A percentile compares a stretch with the other conserved stretches of the same genome.
These are phyloP conservation scores for Pseudomugil tenellus DNA, from an alignment of 2,797 vertebrate species.

Conservation along the genomic window DNA sequence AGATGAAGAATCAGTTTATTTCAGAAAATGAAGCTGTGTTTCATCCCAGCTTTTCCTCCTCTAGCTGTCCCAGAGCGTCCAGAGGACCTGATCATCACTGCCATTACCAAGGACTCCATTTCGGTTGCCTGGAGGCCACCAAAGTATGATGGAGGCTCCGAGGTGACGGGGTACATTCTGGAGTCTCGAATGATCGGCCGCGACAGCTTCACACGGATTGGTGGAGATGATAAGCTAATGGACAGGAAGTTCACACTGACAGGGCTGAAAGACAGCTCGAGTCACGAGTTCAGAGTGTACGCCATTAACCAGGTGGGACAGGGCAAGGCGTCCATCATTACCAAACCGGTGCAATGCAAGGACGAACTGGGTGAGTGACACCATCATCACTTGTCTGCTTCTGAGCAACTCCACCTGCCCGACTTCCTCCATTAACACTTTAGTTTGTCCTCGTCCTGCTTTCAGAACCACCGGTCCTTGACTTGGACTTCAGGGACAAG, in stretches of 20 bases:
- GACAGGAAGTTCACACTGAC: constrained; percentile 89
- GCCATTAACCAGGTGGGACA: constrained; percentile 94
- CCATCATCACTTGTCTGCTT: too few relatives aligned
- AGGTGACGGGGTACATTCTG: constrained; percentile 91
- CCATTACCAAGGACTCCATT: constrained; percentile 90
- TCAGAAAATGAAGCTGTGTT: too few relatives aligned
- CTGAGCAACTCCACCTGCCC: too few relatives aligned
- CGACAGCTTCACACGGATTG: constrained; percentile 88
- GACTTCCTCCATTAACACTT: not conserved
- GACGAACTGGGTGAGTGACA: constrained; percentile 91
- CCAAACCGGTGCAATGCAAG: constrained; percentile 97
- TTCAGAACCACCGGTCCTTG: constrained; percentile 91
- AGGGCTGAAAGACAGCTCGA: constrained; percentile 92
- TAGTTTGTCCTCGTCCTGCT: not conserved
- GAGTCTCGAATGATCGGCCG: constrained; percentile 93
- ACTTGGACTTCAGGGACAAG: constrained; percentile 94
- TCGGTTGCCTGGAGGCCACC: constrained; percentile 93
- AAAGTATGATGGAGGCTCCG: constrained; percentile 95
- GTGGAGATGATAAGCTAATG: constrained; percentile 90
- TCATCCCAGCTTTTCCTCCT: constrained; percentile 2
- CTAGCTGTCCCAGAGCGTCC: constrained; percentile 95
- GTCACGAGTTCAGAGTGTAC: constrained; percentile 95
- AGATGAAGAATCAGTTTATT: too few relatives aligned
- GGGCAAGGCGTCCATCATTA: constrained; percentile 94
- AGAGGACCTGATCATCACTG: constrained; percentile 92